Evolutionary conservation across 2,113 vertebrate species (phyloP).

Genomic region (Melanocharis versteri): DNA sequence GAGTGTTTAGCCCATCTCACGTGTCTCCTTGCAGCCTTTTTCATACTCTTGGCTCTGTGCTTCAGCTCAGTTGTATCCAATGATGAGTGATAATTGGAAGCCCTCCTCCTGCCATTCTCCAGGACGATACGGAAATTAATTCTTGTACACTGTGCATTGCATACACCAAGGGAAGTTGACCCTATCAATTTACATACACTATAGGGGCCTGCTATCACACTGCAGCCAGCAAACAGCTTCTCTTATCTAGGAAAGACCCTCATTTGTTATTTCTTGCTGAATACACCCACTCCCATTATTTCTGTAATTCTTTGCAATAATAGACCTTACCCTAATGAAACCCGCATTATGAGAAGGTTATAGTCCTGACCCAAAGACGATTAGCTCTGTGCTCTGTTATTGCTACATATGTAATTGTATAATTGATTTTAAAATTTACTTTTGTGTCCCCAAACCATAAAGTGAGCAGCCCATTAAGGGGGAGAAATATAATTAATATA

Average conservation of each 20-base stretch:
- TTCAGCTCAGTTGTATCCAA: constrained; percentile 6
- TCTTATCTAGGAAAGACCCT: constrained; percentile 83
- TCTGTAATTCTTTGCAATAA: constrained; percentile 76
- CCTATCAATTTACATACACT: constrained; percentile 76
- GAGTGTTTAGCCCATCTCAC: background rate
- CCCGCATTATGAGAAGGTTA: constrained; percentile 78
- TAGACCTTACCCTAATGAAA: constrained; percentile 83
- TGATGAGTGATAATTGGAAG: constrained; percentile 64
- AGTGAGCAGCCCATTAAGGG: constrained; percentile 64
- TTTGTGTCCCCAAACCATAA: constrained; percentile 70
- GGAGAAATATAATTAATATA: constrained; percentile 72
- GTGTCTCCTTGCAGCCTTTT: background rate
- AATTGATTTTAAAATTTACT: constrained; percentile 84
- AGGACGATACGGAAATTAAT: constrained; percentile 73
- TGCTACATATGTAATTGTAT: constrained; percentile 83
- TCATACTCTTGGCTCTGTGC: background rate
- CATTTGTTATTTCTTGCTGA: constrained; percentile 85
- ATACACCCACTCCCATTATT: constrained; percentile 81
- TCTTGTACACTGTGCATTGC: constrained; percentile 66
- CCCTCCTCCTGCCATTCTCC: constrained; percentile 54
- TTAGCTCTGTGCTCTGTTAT: constrained; percentile 77
- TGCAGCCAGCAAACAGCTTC: constrained; percentile 76
- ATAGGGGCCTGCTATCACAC: constrained; percentile 73
- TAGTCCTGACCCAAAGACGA: constrained; percentile 76
- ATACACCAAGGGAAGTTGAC: constrained; percentile 71